A percentile compares a stretch with the other conserved stretches of the same genome.
Conservation (phyloP, 2,113 vertebrate genomes). For the Ochotona princeps region DNA sequence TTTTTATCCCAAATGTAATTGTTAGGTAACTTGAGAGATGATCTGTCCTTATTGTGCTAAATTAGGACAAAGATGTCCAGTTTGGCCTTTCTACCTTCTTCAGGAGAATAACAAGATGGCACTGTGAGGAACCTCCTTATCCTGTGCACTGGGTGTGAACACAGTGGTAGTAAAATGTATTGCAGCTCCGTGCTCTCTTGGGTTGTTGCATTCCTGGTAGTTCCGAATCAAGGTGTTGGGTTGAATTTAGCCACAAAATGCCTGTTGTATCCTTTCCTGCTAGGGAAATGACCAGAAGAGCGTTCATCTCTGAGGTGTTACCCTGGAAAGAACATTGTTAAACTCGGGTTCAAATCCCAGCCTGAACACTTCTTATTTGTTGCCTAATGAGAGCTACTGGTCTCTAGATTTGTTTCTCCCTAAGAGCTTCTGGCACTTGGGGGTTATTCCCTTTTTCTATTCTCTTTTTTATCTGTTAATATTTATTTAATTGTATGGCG, state of each 20-base stretch:
- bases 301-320: background rate
- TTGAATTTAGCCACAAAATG: slow-evolving; percentile 28
- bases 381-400: background rate
- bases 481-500: background rate
- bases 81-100: background rate
- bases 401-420: background rate
- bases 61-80: background rate
- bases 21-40: background rate
- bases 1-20: background rate
- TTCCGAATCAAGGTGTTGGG: background rate
- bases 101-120: background rate
- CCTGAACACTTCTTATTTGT: background rate
- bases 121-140: background rate
- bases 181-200: background rate
- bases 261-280: background rate
- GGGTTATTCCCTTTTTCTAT: rapidly evolving
- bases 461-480: background rate
- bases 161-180: slow-evolving; percentile 4
- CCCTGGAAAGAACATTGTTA: background rate
- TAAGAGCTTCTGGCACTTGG: background rate
- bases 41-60: background rate
- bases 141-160: background rate
- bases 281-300: background rate
- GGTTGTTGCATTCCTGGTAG: background rate
- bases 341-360: background rate